A percentile compares a stretch with the other conserved stretches of the same genome.
Conservation (phyloP, 2,113 vertebrate genomes). For the Fregetta grallaria region DNA sequence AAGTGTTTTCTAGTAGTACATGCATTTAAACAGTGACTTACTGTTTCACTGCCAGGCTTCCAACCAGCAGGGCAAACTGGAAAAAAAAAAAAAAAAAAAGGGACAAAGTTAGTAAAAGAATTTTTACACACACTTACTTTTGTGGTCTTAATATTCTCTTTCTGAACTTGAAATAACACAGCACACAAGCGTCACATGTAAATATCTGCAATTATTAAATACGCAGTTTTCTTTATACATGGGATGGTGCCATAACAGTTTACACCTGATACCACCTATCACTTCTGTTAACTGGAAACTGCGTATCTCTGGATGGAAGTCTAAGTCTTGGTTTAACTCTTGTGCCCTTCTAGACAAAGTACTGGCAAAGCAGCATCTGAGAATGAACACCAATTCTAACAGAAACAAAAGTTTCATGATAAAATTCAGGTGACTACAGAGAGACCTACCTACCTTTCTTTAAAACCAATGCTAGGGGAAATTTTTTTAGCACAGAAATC, state of each 20-base stretch:
- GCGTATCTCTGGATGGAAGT: not conserved
- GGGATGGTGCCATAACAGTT: not conserved
- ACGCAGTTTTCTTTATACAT: not conserved
- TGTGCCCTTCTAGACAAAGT: not conserved
- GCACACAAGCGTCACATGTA: not conserved
- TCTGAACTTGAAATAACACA: not conserved
- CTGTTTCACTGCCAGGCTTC: constrained; percentile 97
- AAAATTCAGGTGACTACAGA: not conserved
- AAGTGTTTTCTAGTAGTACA: not conserved
- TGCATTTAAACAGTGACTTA: constrained; percentile 74
- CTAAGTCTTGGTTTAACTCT: not conserved
- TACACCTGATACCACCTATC: not conserved
- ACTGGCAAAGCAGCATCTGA: not conserved
- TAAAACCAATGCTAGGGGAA: not conserved
- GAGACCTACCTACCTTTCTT: not conserved
- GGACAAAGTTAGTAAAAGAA: not conserved
- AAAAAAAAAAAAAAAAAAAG: not conserved
- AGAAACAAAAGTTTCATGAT: not conserved
- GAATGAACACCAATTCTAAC: not conserved
- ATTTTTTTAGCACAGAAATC: not conserved
- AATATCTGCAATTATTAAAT: not conserved
- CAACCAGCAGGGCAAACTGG: constrained; percentile 96
- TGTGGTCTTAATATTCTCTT: not conserved
- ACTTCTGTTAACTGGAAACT: not conserved
- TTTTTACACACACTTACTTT: not conserved